These are phyloP conservation scores for Halcyon leucocephala DNA, from an alignment of 2,797 vertebrate species.

Conservation along the genomic window DNA sequence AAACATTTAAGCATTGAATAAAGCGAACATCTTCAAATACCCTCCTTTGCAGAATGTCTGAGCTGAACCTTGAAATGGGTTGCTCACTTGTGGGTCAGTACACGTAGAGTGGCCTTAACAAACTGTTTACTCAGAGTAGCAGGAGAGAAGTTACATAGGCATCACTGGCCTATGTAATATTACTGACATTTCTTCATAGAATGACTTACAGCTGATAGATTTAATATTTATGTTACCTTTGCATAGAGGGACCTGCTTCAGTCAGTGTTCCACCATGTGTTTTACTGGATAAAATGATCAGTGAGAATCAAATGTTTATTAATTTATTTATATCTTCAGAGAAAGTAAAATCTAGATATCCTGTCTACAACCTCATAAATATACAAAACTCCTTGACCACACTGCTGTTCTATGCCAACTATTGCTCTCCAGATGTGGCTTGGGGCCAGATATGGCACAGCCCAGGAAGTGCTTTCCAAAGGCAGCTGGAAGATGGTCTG, in stretches of 20 bases:
- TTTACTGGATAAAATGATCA: not conserved
- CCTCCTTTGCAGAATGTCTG: not conserved
- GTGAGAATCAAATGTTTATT: not conserved
- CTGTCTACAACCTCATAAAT: not conserved
- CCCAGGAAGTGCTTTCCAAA: not conserved
- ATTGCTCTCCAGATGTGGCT: not conserved
- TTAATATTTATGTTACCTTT: not conserved
- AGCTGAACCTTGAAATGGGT: not conserved
- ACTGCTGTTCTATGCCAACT: not conserved
- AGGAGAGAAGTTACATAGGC: not conserved
- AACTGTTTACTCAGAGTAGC: not conserved
- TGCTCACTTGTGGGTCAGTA: not conserved
- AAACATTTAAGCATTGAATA: slow-evolving; percentile 3
- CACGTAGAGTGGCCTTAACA: not conserved
- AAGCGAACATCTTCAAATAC: not conserved
- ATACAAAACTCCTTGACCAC: not conserved
- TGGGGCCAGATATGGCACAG: not conserved
- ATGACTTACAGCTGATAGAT: not conserved
- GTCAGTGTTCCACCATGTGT: not conserved
- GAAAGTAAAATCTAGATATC: not conserved
- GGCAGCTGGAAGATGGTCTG: not conserved
- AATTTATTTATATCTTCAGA: not conserved
- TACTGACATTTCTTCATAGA: not conserved
- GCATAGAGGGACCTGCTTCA: not conserved
- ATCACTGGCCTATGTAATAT: not conserved